Base-by-base conservation (phyloP, 2,113 vertebrate genomes). In the Scopus umbretta region DNA sequence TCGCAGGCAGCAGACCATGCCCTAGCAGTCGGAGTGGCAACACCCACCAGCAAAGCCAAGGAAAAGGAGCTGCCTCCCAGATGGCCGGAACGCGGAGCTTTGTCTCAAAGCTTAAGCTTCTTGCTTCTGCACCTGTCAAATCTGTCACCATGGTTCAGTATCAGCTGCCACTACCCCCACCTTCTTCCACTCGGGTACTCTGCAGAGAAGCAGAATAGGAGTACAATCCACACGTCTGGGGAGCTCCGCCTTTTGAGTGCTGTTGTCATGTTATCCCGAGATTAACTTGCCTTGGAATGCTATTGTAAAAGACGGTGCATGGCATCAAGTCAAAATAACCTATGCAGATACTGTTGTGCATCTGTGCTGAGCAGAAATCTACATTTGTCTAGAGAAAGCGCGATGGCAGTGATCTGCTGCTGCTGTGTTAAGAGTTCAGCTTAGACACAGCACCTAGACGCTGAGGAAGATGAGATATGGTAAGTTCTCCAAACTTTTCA, bases 61-160 rank as follows among this genome's bases (percentile, higher is more conserved):
- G 74, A 71, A 62, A 75, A 70, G 30, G 65, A 90, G 49, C 76
- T 88, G 56, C 72, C 42, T 96, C 95, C 86, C 92, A 96, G 91
- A 95, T 92, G 94, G 92, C 82, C 1, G 1, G 56, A 40, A 83
- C 11, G 4, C 7, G 8, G 80, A 94, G 52, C 72, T 95, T 52
- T 73, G n/a, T 82, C 88, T 90, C 80, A 29, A 63, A 82, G 87
- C 86, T 79, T 82, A 50, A 90, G 58, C 62, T 80, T 62, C 84
- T 84, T 94, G 58, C 53, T 82, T 85, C 80, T 95, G 87, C 87
- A 96, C 79, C 93, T 94, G 86, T 80, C 96, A 91, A 65, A 87
- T 74, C 93, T 90, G 88, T 74, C 94, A 90, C 67, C 56, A 11
- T 3, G 38, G 76, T 88, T 94, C 91, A 85, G 26, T 36, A 61